Base-by-base conservation (phyloP, 2,113 vertebrate genomes). In the Cololabis saira region DNA sequence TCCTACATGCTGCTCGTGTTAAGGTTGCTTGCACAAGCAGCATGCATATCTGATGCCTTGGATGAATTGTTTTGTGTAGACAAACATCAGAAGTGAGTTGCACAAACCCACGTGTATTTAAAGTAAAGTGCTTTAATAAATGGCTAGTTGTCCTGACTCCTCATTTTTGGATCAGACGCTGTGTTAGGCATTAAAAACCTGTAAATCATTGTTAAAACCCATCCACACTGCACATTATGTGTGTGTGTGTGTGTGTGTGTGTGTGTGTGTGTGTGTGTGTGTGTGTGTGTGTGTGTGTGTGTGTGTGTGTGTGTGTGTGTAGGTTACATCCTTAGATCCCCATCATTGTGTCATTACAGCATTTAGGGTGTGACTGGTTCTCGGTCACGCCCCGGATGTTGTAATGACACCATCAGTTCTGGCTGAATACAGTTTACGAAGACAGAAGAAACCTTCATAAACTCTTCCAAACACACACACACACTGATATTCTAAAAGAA, bases 321-420 rank as follows among this genome's bases (percentile, higher is more conserved):
- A 37, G 33, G 33, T 37, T 37, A 11, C 33, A 11, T 37, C 33
- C 33, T 37, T 37, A 11, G 33, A 37, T 37, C 24, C 24, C 2
- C 6, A 37, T 37, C 6, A 37, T 37, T 37, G 33, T 37, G 33
- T 37, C 33, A 37, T 37, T 37, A 7, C 10, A 37, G 6, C 33
- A 37, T 37, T 9, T 11, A 37, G 33, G 10, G 33, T 37, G 33
- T 37, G 33, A 37, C 5, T 37, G 59, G 17, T 61, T 47, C 76
- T n/a, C n/a, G n/a, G n/a, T n/a, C 74, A 85, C 82, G 51, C 84
- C 81, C 69, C 76, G 21, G 27, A 78, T 83, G 74, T 66, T 78
- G 71, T 87, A 76, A 87, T 81, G 71, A 78, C 65, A 72, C 74
- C 81, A 76, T 82, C 82, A 83, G 87, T 45, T 66, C 66, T 83